These are phyloP conservation scores for Troides aeacus DNA, from an alignment of 2,888 invertebrate species.

Conservation along the genomic window DNA sequence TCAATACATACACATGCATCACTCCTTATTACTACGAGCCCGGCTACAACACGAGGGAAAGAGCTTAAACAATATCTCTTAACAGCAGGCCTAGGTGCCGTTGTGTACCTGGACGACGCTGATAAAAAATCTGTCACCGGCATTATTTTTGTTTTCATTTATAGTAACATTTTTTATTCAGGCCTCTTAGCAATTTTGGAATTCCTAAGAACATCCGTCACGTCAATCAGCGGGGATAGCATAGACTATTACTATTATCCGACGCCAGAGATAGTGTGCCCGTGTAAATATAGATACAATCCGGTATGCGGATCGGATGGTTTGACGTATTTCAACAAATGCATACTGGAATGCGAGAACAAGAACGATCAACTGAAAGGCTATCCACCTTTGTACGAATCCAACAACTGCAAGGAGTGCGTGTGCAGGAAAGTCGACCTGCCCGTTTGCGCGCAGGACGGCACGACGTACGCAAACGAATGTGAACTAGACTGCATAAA, in stretches of 20 bases:
- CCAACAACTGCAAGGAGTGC: conserved; percentile 32
- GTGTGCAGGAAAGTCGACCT: conserved; percentile 35
- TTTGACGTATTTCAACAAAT: conserved; percentile 33
- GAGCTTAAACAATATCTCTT: too few relatives aligned
- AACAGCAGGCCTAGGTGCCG: too few relatives aligned
- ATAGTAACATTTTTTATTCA: background rate
- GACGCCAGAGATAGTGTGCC: conserved; percentile 21
- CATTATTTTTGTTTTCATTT: too few relatives aligned
- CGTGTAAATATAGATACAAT: conserved; percentile 30
- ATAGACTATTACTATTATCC: background rate
- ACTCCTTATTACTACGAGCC: too few relatives aligned
- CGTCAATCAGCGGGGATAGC: background rate
- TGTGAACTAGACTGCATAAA: conserved; percentile 40
- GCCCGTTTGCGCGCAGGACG: conserved; percentile 48
- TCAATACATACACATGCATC: too few relatives aligned
- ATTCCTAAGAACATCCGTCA: background rate
- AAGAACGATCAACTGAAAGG: conserved; percentile 21
- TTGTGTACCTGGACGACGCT: too few relatives aligned
- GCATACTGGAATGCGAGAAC: conserved; percentile 35
- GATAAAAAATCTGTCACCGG: too few relatives aligned
- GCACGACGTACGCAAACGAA: conserved; percentile 37
- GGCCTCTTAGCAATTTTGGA: conserved; percentile 8
- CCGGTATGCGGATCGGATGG: conserved; percentile 39
- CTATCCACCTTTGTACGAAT: conserved; percentile 11
- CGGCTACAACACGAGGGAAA: too few relatives aligned